Percentiles rank a stretch among this genome's conserved stretches.
phyloP scores from a whole-genome alignment of 1,140 invertebrate species.

The Microplitis mediator region DNA sequence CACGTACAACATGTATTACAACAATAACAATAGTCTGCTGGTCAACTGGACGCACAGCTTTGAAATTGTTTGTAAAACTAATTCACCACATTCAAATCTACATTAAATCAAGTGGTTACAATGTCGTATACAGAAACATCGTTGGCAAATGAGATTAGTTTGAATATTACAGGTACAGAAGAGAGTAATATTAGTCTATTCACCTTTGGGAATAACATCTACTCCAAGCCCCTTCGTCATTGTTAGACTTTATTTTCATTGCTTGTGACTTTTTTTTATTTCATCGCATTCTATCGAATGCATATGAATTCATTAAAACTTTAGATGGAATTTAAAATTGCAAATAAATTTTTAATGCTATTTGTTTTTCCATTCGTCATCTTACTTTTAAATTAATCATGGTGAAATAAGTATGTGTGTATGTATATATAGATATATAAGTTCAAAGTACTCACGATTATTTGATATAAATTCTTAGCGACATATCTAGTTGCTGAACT shows the following conservation, averaged over 20 bases:
- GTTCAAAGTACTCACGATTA: no score
- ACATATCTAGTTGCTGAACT: no score
- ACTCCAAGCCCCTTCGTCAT: not conserved
- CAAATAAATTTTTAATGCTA: no score
- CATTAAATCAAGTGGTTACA: conserved; percentile 7
- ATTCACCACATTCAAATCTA: not conserved
- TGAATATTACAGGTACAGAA: not conserved
- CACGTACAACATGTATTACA: not conserved
- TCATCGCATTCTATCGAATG: not conserved
- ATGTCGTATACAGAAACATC: not conserved
- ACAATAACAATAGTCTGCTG: not conserved
- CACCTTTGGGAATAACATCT: not conserved
- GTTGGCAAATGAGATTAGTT: conserved; percentile 18
- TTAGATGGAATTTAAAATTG: not conserved
- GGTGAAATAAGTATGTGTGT: no score
- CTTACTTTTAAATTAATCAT: no score
- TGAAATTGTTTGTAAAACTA: not conserved
- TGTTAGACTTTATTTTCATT: not conserved
- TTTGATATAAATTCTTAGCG: no score
- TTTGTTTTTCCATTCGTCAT: no score
- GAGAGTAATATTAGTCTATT: not conserved
- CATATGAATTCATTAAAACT: not conserved
- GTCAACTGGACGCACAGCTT: not conserved
- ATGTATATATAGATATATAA: no score
- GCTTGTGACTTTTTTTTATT: not conserved